Evolutionary conservation across 1,140 invertebrate species (phyloP), one percentile per base, ranked within the genome.

Genomic region (Rhynchophorus ferrugineus): DNA sequence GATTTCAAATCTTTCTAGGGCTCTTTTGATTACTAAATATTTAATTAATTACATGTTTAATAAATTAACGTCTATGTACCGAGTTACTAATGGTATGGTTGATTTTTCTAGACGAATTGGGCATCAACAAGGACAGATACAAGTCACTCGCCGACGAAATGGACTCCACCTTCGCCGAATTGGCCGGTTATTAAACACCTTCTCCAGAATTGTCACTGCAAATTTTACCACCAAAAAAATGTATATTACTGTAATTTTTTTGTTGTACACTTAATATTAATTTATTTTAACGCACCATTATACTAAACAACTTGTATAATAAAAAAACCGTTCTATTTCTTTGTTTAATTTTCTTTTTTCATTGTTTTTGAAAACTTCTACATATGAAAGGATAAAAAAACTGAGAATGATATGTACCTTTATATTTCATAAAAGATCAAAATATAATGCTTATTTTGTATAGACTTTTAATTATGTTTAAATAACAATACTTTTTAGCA

Each of bases 111-210:
- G 95, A 97, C 77, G 95, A 98, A 78, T 80, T 98, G 76, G 90
- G 95, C 67, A 89, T 94, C 81, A 95, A 98, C 82, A 97, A 97
- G 82, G 93, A 98, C 81, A 89, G 91, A 84, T 98, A 95, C 89
- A 98, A 97, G 82, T 85, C 83, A 59, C 75, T 88, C 73, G 85
- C 85, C 65, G 94, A 97, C 75, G 95, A 98, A 75, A 89, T 98
- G 87, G 94, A 97, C 80, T 86, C 87, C 71, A 95, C 93, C 69
- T 95, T 95, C 78, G 90, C 91, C 71, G 94, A 97, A 80, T 82
- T 97, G 83, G 85, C 85, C 62, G 85, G 84, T 70, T 87, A 87
- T 71, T 87, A 87, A 35, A 11, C 17, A 21, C 9, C 33, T n/a
- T 49, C 18, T 37, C 45, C 37, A 46, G 45, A 29, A n/a, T 29